A percentile compares a stretch with the other conserved stretches of the same genome.
phyloP scores from a whole-genome alignment of 2,113 vertebrate genomes.

The Rhipidura dahli region DNA sequence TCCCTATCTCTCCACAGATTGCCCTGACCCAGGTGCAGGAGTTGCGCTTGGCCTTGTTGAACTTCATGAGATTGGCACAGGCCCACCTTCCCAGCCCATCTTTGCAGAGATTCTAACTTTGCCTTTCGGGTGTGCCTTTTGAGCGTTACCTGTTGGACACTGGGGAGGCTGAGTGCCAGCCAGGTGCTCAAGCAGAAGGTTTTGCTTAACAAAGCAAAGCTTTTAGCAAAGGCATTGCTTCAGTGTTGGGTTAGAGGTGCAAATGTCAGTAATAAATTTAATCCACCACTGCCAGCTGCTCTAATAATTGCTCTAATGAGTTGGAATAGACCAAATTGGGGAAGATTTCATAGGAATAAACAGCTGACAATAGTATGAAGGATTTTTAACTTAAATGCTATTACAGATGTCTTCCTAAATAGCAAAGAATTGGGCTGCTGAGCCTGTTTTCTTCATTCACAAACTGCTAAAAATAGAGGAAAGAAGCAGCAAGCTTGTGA shows the following conservation, averaged over 20 bases:
- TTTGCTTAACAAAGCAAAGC: neutral
- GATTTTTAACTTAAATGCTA: neutral
- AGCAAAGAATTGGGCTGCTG: neutral
- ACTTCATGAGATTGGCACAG: neutral
- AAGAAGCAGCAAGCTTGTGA: constrained; percentile 24
- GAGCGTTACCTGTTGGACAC: neutral
- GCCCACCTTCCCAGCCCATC: too few species aligned
- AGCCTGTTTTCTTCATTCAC: neutral
- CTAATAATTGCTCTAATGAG: neutral
- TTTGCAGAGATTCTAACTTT: neutral
- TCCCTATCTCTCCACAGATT: too few species aligned
- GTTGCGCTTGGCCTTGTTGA: neutral
- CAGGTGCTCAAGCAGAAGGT: neutral
- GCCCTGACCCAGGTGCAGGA: neutral
- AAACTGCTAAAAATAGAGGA: neutral
- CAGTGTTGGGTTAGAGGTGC: neutral
- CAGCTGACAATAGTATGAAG: neutral
- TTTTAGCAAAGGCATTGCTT: neutral
- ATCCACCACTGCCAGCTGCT: neutral
- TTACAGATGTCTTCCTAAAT: neutral
- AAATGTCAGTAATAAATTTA: neutral
- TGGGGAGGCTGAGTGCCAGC: neutral
- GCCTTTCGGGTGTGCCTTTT: neutral
- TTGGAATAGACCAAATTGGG: neutral
- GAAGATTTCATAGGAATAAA: neutral